These are phyloP conservation scores for Drosophila tripunctata DNA, from an alignment of 2,888 invertebrate genomes.

Conservation along the genomic window DNA sequence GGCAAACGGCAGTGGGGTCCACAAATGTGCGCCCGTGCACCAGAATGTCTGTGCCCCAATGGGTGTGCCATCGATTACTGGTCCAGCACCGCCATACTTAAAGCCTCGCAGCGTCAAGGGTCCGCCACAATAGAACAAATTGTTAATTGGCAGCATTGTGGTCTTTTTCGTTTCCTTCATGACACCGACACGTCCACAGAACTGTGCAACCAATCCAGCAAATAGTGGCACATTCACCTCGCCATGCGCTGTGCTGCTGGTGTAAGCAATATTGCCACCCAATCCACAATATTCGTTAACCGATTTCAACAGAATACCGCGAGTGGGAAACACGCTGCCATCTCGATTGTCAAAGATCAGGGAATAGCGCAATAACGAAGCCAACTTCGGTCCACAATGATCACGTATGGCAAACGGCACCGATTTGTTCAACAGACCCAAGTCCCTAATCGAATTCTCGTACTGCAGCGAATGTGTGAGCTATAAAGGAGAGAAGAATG, in stretches of 20 bases:
- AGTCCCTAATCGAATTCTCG: conserved; percentile 93
- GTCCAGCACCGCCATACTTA: conserved; percentile 93
- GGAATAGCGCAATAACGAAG: conserved; percentile 93
- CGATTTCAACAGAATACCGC: conserved; percentile 89
- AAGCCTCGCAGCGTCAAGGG: conserved; percentile 95
- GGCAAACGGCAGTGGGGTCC: conserved; percentile 94
- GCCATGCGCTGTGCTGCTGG: conserved; percentile 91
- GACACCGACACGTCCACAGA: conserved; percentile 82
- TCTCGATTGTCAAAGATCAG: conserved; percentile 92
- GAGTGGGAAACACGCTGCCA: conserved; percentile 91
- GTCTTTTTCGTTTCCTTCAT: conserved; percentile 79
- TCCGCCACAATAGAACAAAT: conserved; percentile 88
- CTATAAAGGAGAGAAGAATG: conserved; percentile 82
- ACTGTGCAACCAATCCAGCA: conserved; percentile 82
- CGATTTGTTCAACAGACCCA: conserved; percentile 89
- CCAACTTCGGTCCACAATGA: conserved; percentile 92
- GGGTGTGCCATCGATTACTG: conserved; percentile 90
- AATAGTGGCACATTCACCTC: conserved; percentile 89
- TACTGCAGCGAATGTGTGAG: conserved; percentile 94
- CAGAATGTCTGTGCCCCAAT: conserved; percentile 93
- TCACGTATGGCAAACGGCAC: conserved; percentile 94
- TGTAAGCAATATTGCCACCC: conserved; percentile 96
- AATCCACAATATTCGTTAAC: conserved; percentile 93
- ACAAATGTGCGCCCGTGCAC: conserved; percentile 94
- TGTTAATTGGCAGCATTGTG: conserved; percentile 80